Percentiles rank a stretch among this genome's conserved stretches.
phyloP scores from a whole-genome alignment of 2,888 invertebrate species.

The Eledone cirrhosa region DNA sequence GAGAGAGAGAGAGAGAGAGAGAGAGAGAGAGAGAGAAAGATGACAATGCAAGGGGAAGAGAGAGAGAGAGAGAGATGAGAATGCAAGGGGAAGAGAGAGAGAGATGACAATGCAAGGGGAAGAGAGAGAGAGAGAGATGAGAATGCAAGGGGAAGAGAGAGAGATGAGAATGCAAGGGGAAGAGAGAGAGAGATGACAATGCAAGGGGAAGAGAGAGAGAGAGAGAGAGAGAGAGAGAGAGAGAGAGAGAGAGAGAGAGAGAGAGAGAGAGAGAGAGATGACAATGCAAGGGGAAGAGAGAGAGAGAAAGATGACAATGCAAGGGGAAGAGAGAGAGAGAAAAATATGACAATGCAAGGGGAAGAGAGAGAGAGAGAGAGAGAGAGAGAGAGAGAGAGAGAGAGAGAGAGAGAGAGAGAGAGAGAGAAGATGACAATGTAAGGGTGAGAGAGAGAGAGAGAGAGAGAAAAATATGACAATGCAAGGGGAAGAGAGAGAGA shows the following conservation, averaged over 20 bases:
- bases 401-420: conserved; percentile 15
- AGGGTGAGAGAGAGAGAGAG: no score
- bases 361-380: neutral
- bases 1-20: neutral
- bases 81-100: no score
- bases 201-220: neutral
- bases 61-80: neutral
- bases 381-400: conserved; percentile 17
- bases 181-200: neutral
- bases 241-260: neutral
- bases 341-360: conserved; percentile 7
- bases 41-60: neutral
- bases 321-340: neutral
- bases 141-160: neutral
- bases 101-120: no score
- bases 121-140: neutral
- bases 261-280: neutral
- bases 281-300: neutral
- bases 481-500: no score
- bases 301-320: neutral
- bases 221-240: neutral
- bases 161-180: neutral
- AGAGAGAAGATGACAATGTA: neutral
- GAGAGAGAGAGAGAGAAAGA: neutral
- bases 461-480: neutral